Percentiles rank a stretch among this genome's conserved stretches.
phyloP scores from a whole-genome alignment of 2,797 vertebrate genomes.

The Rhinatrema bivittatum region DNA sequence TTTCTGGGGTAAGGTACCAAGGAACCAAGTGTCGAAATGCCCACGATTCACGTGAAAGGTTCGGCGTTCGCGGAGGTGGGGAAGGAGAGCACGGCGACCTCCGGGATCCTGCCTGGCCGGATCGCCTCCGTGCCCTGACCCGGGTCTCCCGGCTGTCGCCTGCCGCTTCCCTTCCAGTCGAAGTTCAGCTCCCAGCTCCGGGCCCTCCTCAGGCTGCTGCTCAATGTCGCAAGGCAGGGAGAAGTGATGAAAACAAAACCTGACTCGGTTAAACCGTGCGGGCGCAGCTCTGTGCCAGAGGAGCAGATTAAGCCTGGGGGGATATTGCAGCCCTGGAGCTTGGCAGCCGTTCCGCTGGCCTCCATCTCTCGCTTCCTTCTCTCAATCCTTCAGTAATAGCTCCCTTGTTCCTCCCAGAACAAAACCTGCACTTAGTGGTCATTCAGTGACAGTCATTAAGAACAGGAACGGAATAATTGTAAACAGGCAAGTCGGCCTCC shows the following conservation, averaged over 20 bases:
- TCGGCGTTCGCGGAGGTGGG: no score
- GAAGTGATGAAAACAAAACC: background rate
- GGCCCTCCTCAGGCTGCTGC: no score
- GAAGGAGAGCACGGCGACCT: no score
- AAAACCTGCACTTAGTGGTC: slow-evolving; percentile 69
- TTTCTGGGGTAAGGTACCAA: no score
- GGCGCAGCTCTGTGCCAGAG: slow-evolving; percentile 28
- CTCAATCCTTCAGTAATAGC: slow-evolving; percentile 70
- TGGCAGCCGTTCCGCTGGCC: slow-evolving; percentile 66
- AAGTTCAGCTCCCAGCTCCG: no score
- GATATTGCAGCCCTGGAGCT: slow-evolving; percentile 55
- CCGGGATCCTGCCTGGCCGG: no score
- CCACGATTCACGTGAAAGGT: no score
- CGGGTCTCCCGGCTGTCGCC: no score
- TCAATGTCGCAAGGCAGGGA: slow-evolving; percentile 5
- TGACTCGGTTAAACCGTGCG: slow-evolving; percentile 1
- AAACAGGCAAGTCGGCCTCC: slow-evolving; percentile 63
- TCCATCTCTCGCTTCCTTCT: slow-evolving; percentile 79
- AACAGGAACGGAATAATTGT: slow-evolving; percentile 67
- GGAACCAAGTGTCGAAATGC: no score
- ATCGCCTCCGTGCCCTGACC: no score
- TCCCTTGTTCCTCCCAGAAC: slow-evolving; percentile 74
- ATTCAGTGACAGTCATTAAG: slow-evolving; percentile 78
- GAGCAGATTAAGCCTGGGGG: slow-evolving; percentile 51
- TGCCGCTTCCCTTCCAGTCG: no score